A percentile compares a stretch with the other conserved stretches of the same genome.
phyloP scores from a whole-genome alignment of 2,888 invertebrate species.

The Heliconius aoede region DNA sequence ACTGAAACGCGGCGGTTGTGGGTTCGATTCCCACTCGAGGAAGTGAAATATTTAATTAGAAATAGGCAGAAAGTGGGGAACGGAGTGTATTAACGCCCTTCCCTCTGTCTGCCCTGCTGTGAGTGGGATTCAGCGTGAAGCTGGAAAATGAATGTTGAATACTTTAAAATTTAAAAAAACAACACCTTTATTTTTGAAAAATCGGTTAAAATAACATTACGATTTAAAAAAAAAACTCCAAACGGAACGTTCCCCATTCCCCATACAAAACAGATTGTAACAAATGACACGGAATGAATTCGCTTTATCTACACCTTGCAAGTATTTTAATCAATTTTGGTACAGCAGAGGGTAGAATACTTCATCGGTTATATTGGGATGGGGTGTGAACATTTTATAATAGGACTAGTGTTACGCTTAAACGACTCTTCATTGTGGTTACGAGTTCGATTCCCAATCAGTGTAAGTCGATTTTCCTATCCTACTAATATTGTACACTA shows the following conservation, averaged over 20 bases:
- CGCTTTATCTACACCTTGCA: slow-evolving; percentile 50
- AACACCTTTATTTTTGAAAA: not conserved
- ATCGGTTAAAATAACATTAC: not conserved
- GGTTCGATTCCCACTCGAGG: too few species aligned
- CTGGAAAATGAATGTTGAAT: too few species aligned
- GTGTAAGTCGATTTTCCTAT: too few species aligned
- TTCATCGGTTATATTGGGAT: slow-evolving; percentile 11
- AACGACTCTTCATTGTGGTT: not conserved
- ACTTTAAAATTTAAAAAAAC: not conserved
- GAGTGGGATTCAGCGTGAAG: too few species aligned
- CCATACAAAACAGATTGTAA: slow-evolving; percentile 35
- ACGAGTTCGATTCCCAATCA: not conserved
- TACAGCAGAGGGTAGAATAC: slow-evolving; percentile 28
- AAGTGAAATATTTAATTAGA: too few species aligned
- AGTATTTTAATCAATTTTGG: slow-evolving; percentile 45
- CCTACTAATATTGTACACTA: not conserved
- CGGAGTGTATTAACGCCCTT: too few species aligned
- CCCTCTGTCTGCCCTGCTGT: too few species aligned
- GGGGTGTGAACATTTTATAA: slow-evolving; percentile 14
- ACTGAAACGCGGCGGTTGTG: too few species aligned
- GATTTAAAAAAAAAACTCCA: slow-evolving; percentile 30
- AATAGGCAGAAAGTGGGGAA: too few species aligned
- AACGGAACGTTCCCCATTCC: slow-evolving; percentile 8
- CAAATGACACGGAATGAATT: slow-evolving; percentile 54
- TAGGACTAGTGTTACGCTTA: not conserved